Percentiles rank a stretch among this genome's conserved stretches.
Conservation (phyloP, 2,797 vertebrate species). For the Anguilla anguilla region DNA sequence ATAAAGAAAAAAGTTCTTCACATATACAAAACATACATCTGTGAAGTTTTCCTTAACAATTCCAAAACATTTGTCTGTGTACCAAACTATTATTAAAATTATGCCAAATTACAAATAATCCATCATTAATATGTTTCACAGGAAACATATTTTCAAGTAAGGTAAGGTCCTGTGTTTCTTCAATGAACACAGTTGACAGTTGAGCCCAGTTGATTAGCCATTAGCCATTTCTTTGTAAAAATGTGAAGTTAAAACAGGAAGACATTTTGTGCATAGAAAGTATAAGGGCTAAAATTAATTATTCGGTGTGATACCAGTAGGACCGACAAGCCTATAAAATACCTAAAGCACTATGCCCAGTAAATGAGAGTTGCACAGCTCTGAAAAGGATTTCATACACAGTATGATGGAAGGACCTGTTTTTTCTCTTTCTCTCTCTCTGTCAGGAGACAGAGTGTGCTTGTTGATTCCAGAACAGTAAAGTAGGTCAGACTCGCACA, state of each 20-base stretch:
- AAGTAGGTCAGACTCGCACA: slow-evolving; percentile 15
- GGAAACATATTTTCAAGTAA: background rate
- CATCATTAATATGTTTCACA: background rate
- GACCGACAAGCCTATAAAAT: slow-evolving; percentile 12
- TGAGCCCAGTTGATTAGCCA: background rate
- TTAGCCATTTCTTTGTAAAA: background rate
- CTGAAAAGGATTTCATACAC: background rate
- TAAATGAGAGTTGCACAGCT: background rate
- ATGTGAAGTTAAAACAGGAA: background rate
- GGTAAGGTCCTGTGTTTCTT: background rate
- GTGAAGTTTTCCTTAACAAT: background rate
- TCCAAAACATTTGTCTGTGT: background rate
- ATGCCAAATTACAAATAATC: background rate
- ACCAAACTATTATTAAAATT: background rate
- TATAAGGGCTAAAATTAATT: background rate
- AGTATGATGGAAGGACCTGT: background rate
- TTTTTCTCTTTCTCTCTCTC: background rate
- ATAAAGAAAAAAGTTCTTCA: background rate
- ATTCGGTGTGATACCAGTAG: background rate
- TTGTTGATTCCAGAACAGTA: background rate
- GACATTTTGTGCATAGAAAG: background rate
- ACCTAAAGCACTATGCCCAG: background rate
- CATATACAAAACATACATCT: background rate
- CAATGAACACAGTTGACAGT: background rate
- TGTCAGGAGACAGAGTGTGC: background rate